Evolutionary conservation across 92 coral and sea anemone species (phyloP).

Genomic region (Epizoanthus rinbou): DNA sequence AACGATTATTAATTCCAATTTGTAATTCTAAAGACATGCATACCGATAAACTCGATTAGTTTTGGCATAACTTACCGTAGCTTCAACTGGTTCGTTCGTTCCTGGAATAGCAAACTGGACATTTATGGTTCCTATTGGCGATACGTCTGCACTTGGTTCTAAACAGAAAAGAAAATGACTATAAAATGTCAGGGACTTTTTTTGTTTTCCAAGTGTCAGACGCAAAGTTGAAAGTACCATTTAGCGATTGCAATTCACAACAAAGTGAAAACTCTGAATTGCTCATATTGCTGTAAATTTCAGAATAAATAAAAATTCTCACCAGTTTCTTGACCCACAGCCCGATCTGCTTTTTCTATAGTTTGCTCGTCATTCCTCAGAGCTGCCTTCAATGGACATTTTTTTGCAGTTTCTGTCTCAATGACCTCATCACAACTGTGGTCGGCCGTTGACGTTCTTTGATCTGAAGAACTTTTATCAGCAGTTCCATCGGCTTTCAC

Average conservation of each 20-base stretch:
- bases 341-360: not conserved
- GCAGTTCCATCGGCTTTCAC: slow-evolving; percentile 45
- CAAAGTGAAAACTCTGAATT: not conserved
- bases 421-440: not conserved
- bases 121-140: slow-evolving; percentile 77
- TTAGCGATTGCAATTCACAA: slow-evolving; percentile 14
- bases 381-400: slow-evolving; percentile 28
- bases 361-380: slow-evolving; percentile 14
- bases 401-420: slow-evolving; percentile 17
- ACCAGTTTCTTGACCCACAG: slow-evolving; percentile 1
- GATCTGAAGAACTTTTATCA: slow-evolving; percentile 21
- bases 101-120: slow-evolving; percentile 89
- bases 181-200: not conserved
- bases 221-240: not conserved
- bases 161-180: not conserved
- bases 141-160: slow-evolving; percentile 9
- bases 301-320: not conserved
- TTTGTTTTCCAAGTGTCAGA: not conserved
- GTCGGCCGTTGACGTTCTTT: slow-evolving; percentile 5
- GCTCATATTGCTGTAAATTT: not conserved
- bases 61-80: slow-evolving; percentile 64
- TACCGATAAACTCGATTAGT: not conserved
- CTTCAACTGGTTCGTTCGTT: slow-evolving; percentile 82
- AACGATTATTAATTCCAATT: too few species aligned
- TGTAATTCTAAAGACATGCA: not conserved